Conservation (phyloP, 2,888 invertebrate species). For the Acronicta leporina region DNA sequence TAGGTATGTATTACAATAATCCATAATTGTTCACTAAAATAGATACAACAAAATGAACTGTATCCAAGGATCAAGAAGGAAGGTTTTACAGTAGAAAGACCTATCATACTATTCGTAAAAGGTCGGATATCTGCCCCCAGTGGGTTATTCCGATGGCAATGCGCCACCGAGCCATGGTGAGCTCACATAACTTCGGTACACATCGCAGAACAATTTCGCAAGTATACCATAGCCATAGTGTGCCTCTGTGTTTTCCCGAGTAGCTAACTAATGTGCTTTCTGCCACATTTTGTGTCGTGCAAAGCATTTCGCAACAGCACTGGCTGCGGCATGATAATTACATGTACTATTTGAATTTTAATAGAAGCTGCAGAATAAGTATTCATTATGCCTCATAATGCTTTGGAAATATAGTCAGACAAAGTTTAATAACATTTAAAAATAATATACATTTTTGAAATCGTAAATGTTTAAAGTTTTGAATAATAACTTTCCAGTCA, state of each 20-base stretch:
- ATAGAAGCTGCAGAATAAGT: neutral
- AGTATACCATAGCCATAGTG: constrained; percentile 31
- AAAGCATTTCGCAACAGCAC: constrained; percentile 37
- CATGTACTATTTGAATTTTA: constrained; percentile 29
- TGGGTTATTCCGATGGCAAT: constrained; percentile 45
- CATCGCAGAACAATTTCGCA: constrained; percentile 46
- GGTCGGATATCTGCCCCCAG: constrained; percentile 5
- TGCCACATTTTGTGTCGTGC: constrained; percentile 23
- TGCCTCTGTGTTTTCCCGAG: constrained; percentile 48
- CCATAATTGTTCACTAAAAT: neutral
- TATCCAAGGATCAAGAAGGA: neutral
- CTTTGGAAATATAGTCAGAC: no score
- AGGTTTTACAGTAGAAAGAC: neutral
- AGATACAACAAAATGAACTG: neutral
- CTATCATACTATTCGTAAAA: neutral
- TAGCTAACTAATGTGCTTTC: constrained; percentile 36
- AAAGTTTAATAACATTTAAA: no score
- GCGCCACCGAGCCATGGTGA: constrained; percentile 19
- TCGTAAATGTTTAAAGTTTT: no score
- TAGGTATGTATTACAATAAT: no score
- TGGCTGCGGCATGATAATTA: constrained; percentile 45
- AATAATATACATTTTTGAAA: no score
- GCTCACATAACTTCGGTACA: constrained; percentile 44
- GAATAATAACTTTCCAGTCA: no score
- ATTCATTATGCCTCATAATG: no score